phyloP scores from a whole-genome alignment of 2,888 invertebrate genomes.

The Drosophila emarginata region DNA sequence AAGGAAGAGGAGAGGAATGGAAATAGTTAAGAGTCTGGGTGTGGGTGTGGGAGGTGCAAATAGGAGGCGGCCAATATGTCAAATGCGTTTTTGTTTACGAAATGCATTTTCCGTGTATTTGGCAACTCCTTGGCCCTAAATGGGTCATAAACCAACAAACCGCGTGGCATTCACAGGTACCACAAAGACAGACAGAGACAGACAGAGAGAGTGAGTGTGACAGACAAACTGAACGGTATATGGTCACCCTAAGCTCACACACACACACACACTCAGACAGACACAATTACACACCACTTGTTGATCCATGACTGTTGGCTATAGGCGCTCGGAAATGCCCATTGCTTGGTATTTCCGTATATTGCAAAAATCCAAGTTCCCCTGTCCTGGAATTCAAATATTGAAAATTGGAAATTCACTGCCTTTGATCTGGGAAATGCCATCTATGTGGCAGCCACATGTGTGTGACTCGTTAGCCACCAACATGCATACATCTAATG shows the following conservation, averaged over 20 bases:
- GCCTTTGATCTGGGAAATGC: slow-evolving; percentile 12
- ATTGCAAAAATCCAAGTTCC: slow-evolving; percentile 44
- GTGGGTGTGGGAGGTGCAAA: slow-evolving; percentile 19
- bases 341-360: slow-evolving; percentile 42
- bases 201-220: too few relatives aligned
- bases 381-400: background rate
- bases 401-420: slow-evolving; percentile 8
- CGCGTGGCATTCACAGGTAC: slow-evolving; percentile 30
- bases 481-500: background rate
- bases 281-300: background rate
- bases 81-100: slow-evolving; percentile 57
- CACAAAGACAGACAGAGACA: too few relatives aligned
- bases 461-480: slow-evolving; percentile 3
- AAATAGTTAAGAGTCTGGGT: background rate
- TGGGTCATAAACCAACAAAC: slow-evolving; percentile 26
- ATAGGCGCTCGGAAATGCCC: slow-evolving; percentile 46
- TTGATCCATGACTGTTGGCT: slow-evolving; percentile 17
- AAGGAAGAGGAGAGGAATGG: background rate
- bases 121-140: slow-evolving; percentile 56
- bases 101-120: slow-evolving; percentile 65
- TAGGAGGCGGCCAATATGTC: slow-evolving; percentile 15
- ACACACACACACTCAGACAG: background rate
- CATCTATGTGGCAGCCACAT: slow-evolving; percentile 8
- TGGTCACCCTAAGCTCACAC: slow-evolving; percentile 36
- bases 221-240: slow-evolving; percentile 36